phyloP scores from a whole-genome alignment of 1,140 invertebrate species.

The Ephestia elutella region DNA sequence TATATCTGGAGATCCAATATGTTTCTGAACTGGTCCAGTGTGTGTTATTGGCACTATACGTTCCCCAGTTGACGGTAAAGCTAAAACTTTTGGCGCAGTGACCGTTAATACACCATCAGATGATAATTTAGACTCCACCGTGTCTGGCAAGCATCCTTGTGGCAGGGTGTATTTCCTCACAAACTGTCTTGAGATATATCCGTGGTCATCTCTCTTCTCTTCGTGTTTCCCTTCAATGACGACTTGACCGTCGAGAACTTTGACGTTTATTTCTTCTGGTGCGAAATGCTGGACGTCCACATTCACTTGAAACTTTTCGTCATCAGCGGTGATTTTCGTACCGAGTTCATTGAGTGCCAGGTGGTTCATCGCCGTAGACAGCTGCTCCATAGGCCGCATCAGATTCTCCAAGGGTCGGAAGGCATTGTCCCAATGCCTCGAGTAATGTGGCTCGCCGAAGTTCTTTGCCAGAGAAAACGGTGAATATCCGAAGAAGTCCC shows the following conservation, averaged over 20 bases:
- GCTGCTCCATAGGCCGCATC: conserved; percentile 43
- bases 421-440: conserved; percentile 31
- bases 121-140: conserved; percentile 81
- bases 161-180: conserved; percentile 81
- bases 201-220: conserved; percentile 83
- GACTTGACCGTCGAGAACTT: conserved; percentile 81
- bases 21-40: conserved; percentile 53
- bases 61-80: conserved; percentile 52
- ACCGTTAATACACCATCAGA: conserved; percentile 84
- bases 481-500: conserved; percentile 29
- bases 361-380: conserved; percentile 38
- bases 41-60: conserved; percentile 55
- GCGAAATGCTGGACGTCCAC: conserved; percentile 91
- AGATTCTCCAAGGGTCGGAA: conserved; percentile 35
- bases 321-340: conserved; percentile 33
- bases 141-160: conserved; percentile 79
- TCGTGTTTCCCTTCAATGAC: conserved; percentile 84
- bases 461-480: conserved; percentile 36
- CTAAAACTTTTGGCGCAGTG: conserved; percentile 75
- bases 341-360: conserved; percentile 35
- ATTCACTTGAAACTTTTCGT: conserved; percentile 78
- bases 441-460: conserved; percentile 25
- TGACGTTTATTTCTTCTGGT: conserved; percentile 88
- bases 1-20: conserved; percentile 29
- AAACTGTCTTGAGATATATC: conserved; percentile 83